Conservation (phyloP, 2,797 vertebrate species). For the Malurus leucopterus region DNA sequence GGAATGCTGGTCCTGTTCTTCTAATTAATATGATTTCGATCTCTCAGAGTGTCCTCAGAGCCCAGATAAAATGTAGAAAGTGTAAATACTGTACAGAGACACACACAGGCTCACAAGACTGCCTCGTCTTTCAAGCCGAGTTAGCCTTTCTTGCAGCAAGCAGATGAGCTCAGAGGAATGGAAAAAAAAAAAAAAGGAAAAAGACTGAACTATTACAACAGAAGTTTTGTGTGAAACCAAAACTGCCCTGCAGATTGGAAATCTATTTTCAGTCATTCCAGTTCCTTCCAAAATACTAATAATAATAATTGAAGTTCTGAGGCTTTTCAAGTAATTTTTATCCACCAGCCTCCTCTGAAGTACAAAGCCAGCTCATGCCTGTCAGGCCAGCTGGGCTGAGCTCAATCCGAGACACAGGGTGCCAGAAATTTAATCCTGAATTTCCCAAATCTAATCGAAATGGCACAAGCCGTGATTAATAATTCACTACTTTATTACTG, state of each 20-base stretch:
- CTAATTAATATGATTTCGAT: constrained; percentile 39
- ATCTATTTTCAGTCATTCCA: constrained; percentile 48
- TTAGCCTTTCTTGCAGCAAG: constrained; percentile 47
- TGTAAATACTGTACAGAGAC: constrained; percentile 45
- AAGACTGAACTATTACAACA: constrained; percentile 16
- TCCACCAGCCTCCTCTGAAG: constrained; percentile 48
- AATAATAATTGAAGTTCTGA: constrained; percentile 59
- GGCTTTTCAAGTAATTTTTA: constrained; percentile 61
- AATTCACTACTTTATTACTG: constrained; percentile 75
- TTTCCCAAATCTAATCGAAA: constrained; percentile 74
- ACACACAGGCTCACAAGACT: constrained; percentile 18
- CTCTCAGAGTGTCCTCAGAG: constrained; percentile 18
- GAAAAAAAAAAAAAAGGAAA: background rate
- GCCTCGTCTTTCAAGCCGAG: background rate
- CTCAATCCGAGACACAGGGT: constrained; percentile 62
- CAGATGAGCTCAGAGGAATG: constrained; percentile 15
- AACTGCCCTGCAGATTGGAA: constrained; percentile 50
- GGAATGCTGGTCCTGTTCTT: constrained; percentile 6
- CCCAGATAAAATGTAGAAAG: constrained; percentile 32
- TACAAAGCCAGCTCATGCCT: constrained; percentile 53
- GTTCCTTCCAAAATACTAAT: constrained; percentile 49
- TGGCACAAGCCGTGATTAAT: constrained; percentile 67
- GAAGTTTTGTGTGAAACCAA: constrained; percentile 36
- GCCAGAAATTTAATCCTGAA: constrained; percentile 72
- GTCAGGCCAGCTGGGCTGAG: constrained; percentile 67